Conservation (phyloP, 2,113 vertebrate genomes). For the Melanerpes formicivorus region DNA sequence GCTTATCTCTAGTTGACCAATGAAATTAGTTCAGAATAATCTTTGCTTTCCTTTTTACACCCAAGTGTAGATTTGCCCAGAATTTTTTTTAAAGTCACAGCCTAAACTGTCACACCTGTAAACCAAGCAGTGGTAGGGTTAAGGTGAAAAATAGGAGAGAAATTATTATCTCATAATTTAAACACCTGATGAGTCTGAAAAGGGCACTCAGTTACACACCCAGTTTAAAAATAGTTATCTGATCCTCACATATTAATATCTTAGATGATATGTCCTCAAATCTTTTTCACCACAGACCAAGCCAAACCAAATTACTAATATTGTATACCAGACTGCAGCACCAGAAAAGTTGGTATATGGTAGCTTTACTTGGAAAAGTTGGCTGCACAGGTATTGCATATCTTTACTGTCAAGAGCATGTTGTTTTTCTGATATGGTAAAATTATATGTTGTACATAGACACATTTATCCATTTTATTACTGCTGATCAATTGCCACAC, state of each 20-base stretch:
- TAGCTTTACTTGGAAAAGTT: not conserved
- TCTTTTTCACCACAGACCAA: not conserved
- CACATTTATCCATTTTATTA: not conserved
- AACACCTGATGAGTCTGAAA: not conserved
- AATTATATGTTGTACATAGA: not conserved
- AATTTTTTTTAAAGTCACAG: too few relatives aligned
- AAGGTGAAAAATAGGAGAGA: not conserved
- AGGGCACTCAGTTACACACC: not conserved
- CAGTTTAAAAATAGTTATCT: not conserved
- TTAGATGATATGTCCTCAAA: not conserved
- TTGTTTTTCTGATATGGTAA: not conserved
- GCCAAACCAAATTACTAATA: accelerated
- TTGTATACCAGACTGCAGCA: accelerated
- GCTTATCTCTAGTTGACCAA: too few relatives aligned
- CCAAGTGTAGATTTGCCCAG: too few relatives aligned
- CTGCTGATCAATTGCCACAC: not conserved
- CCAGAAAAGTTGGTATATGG: not conserved
- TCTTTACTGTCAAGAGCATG: not conserved
- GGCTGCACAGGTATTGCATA: not conserved
- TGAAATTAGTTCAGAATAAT: too few relatives aligned
- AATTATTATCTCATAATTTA: not conserved
- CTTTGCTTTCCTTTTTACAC: too few relatives aligned
- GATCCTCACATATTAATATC: not conserved
- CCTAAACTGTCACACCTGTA: not conserved
- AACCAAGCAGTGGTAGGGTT: not conserved